Evolutionary conservation across 2,888 invertebrate species (phyloP).

Genomic region (Altica lythri): DNA sequence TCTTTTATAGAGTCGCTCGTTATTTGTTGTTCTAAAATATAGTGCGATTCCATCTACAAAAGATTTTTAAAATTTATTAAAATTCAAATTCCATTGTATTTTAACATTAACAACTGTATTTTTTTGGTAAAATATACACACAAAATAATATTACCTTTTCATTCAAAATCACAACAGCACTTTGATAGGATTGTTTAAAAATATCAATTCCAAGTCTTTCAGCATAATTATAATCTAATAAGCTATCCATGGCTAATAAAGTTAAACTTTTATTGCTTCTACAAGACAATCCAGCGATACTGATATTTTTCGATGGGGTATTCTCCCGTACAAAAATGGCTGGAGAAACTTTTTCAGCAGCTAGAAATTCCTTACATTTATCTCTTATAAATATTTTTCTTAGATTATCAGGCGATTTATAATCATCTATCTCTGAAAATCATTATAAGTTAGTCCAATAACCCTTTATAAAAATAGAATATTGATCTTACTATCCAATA

Average conservation of each 20-base stretch:
- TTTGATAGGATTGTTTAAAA: conserved; percentile 63
- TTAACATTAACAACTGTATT: no score
- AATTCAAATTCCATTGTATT: no score
- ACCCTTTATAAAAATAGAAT: no score
- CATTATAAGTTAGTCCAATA: no score
- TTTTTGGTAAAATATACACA: no score
- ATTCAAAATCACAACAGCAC: conserved; percentile 73
- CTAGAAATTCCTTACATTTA: conserved; percentile 45
- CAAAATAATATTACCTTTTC: conserved; percentile 70
- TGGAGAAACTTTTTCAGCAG: conserved; percentile 56
- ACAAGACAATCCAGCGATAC: conserved; percentile 59
- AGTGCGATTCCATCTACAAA: conserved; percentile 72
- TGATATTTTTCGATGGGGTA: conserved; percentile 15
- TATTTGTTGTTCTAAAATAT: conserved; percentile 63
- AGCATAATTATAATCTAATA: conserved; percentile 73
- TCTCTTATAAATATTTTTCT: conserved; percentile 40
- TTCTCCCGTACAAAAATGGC: conserved; percentile 47
- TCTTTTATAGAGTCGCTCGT: conserved; percentile 60
- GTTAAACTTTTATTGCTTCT: conserved; percentile 64
- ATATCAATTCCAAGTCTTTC: conserved; percentile 76
- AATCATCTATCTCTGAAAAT: conserved; percentile 33
- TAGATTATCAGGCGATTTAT: conserved; percentile 60
- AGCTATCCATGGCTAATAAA: conserved; percentile 75
- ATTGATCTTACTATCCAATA: no score
- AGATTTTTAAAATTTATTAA: conserved; percentile 37